Evolutionary conservation across 2,888 invertebrate genomes (phyloP).

Genomic region (Drosophila acutilabella): DNA sequence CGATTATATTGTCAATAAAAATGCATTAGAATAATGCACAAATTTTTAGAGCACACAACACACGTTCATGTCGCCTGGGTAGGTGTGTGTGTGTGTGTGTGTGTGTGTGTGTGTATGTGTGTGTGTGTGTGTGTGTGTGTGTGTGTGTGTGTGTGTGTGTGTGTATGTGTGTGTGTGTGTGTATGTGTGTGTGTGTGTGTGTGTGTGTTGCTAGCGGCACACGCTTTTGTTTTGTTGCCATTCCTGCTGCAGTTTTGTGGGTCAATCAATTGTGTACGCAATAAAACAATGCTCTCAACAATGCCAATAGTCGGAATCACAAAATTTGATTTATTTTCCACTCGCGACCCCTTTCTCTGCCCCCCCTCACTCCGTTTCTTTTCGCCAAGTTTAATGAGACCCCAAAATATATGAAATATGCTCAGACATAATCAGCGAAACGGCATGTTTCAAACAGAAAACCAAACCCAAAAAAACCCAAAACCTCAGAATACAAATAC

Average conservation of each 20-base stretch:
- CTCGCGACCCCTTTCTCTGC: slow-evolving; percentile 18
- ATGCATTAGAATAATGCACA: slow-evolving; percentile 67
- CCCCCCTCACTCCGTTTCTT: not conserved
- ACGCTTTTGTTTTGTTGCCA: not conserved
- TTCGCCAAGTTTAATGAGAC: slow-evolving; percentile 37
- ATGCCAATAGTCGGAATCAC: not conserved
- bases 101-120: no score
- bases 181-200: no score
- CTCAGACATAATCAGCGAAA: slow-evolving; percentile 22
- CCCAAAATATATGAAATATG: slow-evolving; percentile 34
- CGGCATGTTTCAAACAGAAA: slow-evolving; percentile 5
- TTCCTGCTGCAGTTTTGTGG: slow-evolving; percentile 31
- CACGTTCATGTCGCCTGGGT: no score
- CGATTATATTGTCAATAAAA: slow-evolving; percentile 69
- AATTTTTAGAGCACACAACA: slow-evolving; percentile 19
- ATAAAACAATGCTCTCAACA: slow-evolving; percentile 41
- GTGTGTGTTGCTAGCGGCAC: no score
- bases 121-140: no score
- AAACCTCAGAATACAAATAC: slow-evolving; percentile 3
- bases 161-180: no score
- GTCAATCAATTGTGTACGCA: slow-evolving; percentile 64
- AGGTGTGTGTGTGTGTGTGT: no score
- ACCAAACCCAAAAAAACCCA: slow-evolving; percentile 8
- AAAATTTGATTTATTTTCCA: slow-evolving; percentile 56
- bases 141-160: no score